Percentiles rank a stretch among this genome's conserved stretches.
phyloP scores from a whole-genome alignment of 2,113 vertebrate species.

The Solenodon paradoxus region DNA sequence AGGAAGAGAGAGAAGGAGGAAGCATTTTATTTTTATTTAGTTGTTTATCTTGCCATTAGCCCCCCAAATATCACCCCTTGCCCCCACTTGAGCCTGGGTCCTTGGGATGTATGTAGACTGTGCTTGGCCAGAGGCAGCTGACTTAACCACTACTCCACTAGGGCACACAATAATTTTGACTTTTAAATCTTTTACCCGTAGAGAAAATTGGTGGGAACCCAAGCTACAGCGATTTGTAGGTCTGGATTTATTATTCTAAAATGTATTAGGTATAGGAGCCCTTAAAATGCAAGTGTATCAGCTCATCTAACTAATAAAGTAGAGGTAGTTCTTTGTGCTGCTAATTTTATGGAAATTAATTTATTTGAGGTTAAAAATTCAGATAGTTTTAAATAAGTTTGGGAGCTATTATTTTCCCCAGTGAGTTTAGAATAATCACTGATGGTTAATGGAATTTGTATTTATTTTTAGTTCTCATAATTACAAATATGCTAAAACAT shows the following conservation, averaged over 20 bases:
- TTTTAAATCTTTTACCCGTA: not conserved
- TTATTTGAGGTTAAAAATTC: not conserved
- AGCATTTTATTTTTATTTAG: too few species aligned
- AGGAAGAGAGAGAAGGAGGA: too few species aligned
- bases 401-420: not conserved
- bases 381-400: not conserved
- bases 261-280: not conserved
- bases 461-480: slow-evolving; percentile 19
- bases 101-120: too few species aligned
- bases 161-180: too few species aligned
- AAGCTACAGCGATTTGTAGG: not conserved
- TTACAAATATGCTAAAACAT: not conserved
- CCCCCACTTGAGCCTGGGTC: too few species aligned
- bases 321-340: not conserved
- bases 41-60: too few species aligned
- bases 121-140: too few species aligned
- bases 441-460: not conserved
- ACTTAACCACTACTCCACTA: too few species aligned
- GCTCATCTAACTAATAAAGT: not conserved
- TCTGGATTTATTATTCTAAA: slow-evolving; percentile 26
- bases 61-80: too few species aligned
- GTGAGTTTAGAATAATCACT: not conserved
- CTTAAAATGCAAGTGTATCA: not conserved
- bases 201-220: not conserved
- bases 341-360: not conserved